Conservation (phyloP, 2,797 vertebrate species). For the Valencia hispanica region DNA sequence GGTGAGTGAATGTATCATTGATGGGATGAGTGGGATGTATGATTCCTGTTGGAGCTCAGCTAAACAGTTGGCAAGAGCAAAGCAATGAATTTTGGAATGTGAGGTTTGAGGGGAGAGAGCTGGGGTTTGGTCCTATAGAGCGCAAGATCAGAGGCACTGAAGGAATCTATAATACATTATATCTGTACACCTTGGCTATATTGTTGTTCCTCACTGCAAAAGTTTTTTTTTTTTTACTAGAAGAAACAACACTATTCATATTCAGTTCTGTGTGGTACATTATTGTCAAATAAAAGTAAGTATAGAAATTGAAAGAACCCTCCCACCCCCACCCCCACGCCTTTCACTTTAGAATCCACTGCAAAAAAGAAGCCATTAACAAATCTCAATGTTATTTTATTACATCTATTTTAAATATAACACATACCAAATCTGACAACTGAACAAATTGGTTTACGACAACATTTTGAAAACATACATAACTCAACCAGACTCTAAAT, state of each 20-base stretch:
- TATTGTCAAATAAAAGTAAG: background rate
- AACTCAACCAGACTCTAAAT: background rate
- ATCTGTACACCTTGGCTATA: slow-evolving; percentile 21
- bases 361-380: background rate
- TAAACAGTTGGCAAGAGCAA: slow-evolving; percentile 49
- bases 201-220: slow-evolving; percentile 41
- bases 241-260: background rate
- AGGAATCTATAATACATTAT: slow-evolving; percentile 52
- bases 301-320: no score
- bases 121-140: slow-evolving; percentile 33
- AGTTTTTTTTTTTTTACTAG: slow-evolving; percentile 5
- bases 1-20: slow-evolving; percentile 56
- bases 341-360: background rate
- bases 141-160: slow-evolving; percentile 46
- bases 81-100: slow-evolving; percentile 56
- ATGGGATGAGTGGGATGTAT: slow-evolving; percentile 39
- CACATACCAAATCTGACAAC: background rate
- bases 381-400: background rate
- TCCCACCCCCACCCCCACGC: no score
- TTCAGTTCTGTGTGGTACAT: background rate
- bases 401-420: background rate
- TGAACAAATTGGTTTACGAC: background rate
- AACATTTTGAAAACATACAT: background rate
- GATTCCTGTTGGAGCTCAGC: slow-evolving; percentile 43
- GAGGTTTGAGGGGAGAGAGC: slow-evolving; percentile 22